Evolutionary conservation across 2,888 invertebrate species (phyloP), one percentile per base, ranked within the genome.

Genomic region (Craniophora ligustri): DNA sequence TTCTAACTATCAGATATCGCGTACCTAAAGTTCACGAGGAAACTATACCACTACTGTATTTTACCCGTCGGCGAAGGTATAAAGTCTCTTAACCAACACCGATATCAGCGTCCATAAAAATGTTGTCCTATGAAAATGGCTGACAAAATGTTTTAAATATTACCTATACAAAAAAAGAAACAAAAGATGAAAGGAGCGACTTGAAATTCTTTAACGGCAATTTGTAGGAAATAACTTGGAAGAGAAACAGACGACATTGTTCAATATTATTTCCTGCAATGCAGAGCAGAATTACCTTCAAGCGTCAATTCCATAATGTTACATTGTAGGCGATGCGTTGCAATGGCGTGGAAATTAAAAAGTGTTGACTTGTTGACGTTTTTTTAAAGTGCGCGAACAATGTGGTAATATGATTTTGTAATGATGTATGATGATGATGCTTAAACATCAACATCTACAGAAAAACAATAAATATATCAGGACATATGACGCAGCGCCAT

Each of bases 251-350:
- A 42, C 39, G 50, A 60, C 67, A 55, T 55, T 58, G 63, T 67
- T 65, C 62, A 41, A 62, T 44, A 35, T 51, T 51, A 65, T 67
- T 67, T 67, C 65, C 67, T 67, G 67, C 49, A 53, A 55, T 67
- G 55, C 63, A 62, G 55, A 47, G 50, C 30, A 39, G 60, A 65
- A 67, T 67, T 50, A 67, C 42, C 47, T 64, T 30, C 50, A 51
- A 39, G 54, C 36, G 50, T 55, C 67, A 44, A 67, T 62, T 65
- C 59, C 34, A 60, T 67, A 55, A 67, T 67, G 55, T 50, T 23
- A 50, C 62, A 47, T 61, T 61, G 49, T 55, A 41, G 21, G 4
- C 19, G 19, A 8, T 16, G 13, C 10, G 21, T 14, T 15, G 45
- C 30, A 31, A 50, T 61, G 54, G 60, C 32, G 54, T 34, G 45